Evolutionary conservation across 2,797 vertebrate genomes (phyloP), one percentile per base, ranked within the genome.

Genomic region (Vipera latastei): DNA sequence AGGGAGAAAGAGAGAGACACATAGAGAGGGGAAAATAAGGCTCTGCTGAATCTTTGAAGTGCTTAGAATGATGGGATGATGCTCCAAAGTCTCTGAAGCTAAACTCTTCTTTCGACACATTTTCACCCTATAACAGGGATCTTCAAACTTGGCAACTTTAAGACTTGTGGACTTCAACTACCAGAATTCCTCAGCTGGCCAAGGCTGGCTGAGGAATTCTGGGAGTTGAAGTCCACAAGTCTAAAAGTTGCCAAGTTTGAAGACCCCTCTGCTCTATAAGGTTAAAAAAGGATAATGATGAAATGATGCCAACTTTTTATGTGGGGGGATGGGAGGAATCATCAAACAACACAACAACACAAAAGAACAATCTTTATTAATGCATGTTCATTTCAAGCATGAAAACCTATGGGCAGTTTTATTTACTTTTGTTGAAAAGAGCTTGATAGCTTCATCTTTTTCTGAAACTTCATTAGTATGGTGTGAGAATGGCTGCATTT

Each of bases 11-110:
- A n/a, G 61, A 73, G 69, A 73, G 32, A 18, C 14, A 38, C 0
- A 38, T 0, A 63, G 86, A 85, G 63, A 88, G 51, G 14, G 69
- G 61, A 91, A 53, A 78, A 93, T 89, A 51, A 89, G 69, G 59
- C 57, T 85, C 69, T 85, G 57, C 57, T 89, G 59, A 91, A 65
- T 91, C 90, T 93, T 89, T 93, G 59, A 51, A 56, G 32, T 32
- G 26, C 73, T 89, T 20, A 93, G 69, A 25, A 89, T 56, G n/a
- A 88, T 89, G 51, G 59, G 57, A 63, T n/a, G 56, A 28, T 44
- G 38, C 6, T 65, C 57, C 57, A 87, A 44, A 26, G n/a, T 85
- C 90, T 91, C 22, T 85, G 53, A 91, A 91, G 51, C 88, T 32
- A 91, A 85, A 25, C 14, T 53, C 61, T 18, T 26, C 13, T 91